Percentiles rank a stretch among this genome's conserved stretches.
phyloP scores from a whole-genome alignment of 2,797 vertebrate genomes.

The Setipinna tenuifilis region DNA sequence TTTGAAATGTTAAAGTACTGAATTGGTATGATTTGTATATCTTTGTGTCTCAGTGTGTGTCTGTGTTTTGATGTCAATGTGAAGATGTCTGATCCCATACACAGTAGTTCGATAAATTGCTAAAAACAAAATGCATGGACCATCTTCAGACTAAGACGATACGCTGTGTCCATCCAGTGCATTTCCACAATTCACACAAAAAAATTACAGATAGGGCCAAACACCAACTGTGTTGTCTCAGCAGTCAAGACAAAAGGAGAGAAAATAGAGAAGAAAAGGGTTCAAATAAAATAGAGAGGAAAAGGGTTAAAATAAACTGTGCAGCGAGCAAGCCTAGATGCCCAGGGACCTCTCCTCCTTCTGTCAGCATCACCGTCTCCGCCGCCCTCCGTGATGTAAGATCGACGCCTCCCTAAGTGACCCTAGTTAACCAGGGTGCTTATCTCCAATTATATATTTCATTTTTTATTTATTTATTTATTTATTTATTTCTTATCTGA shows the following conservation, averaged over 20 bases:
- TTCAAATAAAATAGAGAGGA: not conserved
- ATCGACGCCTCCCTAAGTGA: not conserved
- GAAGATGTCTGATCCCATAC: not conserved
- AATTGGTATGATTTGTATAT: not conserved
- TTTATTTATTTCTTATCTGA: not conserved
- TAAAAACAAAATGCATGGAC: not conserved
- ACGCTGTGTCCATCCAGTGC: not conserved
- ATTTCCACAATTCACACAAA: not conserved
- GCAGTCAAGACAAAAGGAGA: not conserved
- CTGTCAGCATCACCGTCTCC: not conserved
- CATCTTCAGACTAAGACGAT: not conserved
- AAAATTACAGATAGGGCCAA: not conserved
- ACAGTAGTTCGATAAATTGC: not conserved
- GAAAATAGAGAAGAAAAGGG: not conserved
- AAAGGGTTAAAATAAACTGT: not conserved
- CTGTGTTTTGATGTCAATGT: not conserved
- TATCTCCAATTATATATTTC: not conserved
- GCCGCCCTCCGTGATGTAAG: not conserved
- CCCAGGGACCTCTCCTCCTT: not conserved
- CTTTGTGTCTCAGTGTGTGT: not conserved
- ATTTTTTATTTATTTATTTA: not conserved
- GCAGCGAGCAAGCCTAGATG: not conserved
- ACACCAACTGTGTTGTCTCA: not conserved
- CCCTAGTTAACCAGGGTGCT: constrained; percentile 1
- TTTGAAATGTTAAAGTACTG: not conserved